Evolutionary conservation across 1,140 invertebrate species (phyloP).

Genomic region (Colletes latitarsis): DNA sequence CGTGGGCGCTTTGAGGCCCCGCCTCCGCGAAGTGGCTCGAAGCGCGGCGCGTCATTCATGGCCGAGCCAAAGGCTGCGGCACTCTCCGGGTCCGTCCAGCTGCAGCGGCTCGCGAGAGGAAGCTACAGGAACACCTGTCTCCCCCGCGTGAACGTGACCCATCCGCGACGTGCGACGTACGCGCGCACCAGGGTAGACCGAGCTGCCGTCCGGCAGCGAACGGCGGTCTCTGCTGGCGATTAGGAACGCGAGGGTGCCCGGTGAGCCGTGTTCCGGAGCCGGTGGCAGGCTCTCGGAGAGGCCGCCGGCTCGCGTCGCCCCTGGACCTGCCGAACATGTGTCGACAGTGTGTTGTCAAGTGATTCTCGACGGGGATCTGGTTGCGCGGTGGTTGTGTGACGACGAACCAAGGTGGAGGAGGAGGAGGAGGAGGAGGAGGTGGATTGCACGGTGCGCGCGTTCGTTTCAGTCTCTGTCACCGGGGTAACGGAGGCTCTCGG

Average conservation of each 20-base stretch:
- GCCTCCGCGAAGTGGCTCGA: slow-evolving; percentile 75
- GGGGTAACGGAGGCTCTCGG: too few relatives aligned
- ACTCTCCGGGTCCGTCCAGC: slow-evolving; percentile 72
- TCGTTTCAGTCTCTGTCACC: too few relatives aligned
- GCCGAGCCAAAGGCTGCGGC: slow-evolving; percentile 79
- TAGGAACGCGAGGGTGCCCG: slow-evolving; percentile 36
- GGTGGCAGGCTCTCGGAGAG: slow-evolving; percentile 40
- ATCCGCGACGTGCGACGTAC: slow-evolving; percentile 34
- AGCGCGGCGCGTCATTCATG: slow-evolving; percentile 78
- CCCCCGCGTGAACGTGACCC: slow-evolving; percentile 61
- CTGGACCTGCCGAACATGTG: slow-evolving; percentile 26
- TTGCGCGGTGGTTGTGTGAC: neutral
- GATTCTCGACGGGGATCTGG: neutral
- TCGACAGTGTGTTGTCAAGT: slow-evolving; percentile 31
- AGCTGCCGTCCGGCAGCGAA: too few relatives aligned
- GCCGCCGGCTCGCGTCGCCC: slow-evolving; percentile 42
- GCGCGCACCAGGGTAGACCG: neutral
- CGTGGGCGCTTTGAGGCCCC: slow-evolving; percentile 75
- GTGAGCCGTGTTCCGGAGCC: slow-evolving; percentile 36
- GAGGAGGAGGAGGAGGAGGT: too few relatives aligned
- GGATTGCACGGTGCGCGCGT: too few relatives aligned
- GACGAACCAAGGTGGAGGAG: too few relatives aligned
- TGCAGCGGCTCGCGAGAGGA: slow-evolving; percentile 68
- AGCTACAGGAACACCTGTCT: slow-evolving; percentile 66
- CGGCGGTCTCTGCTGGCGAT: neutral